These are phyloP conservation scores for Margaritifera margaritifera DNA, from an alignment of 2,888 invertebrate species.

Conservation along the genomic window DNA sequence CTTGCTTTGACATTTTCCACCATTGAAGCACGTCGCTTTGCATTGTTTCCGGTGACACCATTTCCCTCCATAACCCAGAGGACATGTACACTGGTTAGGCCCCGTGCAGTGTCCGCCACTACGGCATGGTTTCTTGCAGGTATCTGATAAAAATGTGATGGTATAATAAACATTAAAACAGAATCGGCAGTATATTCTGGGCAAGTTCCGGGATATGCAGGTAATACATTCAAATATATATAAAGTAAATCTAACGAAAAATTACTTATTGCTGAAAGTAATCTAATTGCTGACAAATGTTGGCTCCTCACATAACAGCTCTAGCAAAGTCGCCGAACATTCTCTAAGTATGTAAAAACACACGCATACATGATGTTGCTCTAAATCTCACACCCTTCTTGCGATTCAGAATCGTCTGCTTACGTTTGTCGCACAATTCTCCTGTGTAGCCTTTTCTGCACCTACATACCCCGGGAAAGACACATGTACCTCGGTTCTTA, in stretches of 20 bases:
- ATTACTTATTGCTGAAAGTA: too few species aligned
- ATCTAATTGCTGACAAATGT: too few species aligned
- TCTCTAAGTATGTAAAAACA: too few species aligned
- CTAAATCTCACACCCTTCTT: neutral
- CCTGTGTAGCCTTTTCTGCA: slow-evolving; percentile 77
- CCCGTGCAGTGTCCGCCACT: slow-evolving; percentile 66
- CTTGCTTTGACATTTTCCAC: slow-evolving; percentile 91
- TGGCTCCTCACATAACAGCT: too few species aligned
- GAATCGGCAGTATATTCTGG: too few species aligned
- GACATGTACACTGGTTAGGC: slow-evolving; percentile 63
- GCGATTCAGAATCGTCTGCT: slow-evolving; percentile 20
- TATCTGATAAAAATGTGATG: slow-evolving; percentile 80
- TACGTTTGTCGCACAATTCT: slow-evolving; percentile 59
- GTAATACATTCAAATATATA: too few species aligned
- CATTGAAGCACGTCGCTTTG: slow-evolving; percentile 86
- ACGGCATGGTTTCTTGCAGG: slow-evolving; percentile 76
- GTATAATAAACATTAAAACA: too few species aligned
- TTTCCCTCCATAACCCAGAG: slow-evolving; percentile 57
- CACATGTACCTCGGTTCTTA: slow-evolving; percentile 86
- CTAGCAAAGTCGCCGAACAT: too few species aligned
- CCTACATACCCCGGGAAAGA: slow-evolving; percentile 84
- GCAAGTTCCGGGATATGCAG: too few species aligned
- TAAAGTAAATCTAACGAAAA: too few species aligned
- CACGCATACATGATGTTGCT: neutral
- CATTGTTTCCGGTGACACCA: slow-evolving; percentile 50